Evolutionary conservation across 1,140 invertebrate species (phyloP).

Genomic region (Panagrolaimus sp.): DNA sequence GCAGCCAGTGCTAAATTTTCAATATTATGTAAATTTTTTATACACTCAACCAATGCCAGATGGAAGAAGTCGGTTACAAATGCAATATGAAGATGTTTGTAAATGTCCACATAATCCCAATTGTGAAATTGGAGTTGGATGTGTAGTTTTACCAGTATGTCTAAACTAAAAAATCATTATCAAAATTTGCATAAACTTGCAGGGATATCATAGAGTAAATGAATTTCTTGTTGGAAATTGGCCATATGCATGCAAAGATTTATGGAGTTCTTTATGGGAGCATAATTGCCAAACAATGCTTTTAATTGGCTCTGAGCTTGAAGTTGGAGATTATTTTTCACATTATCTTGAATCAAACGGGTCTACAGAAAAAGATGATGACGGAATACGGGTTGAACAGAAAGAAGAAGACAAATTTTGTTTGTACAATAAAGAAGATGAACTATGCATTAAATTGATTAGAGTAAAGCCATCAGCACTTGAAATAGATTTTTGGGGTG

Average conservation of each 20-base stretch:
- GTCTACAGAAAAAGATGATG: conserved; percentile 11
- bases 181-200: background rate
- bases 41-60: conserved; percentile 36
- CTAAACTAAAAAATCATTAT: background rate
- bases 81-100: conserved; percentile 52
- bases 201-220: conserved; percentile 55
- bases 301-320: conserved; percentile 34
- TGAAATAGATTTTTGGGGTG: conserved; percentile 48
- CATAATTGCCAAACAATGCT: conserved; percentile 46
- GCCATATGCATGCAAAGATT: conserved; percentile 34
- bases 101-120: conserved; percentile 39
- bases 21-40: conserved; percentile 54
- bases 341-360: conserved; percentile 10
- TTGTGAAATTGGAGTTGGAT: conserved; percentile 29
- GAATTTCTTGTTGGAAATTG: conserved; percentile 53
- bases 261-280: conserved; percentile 49
- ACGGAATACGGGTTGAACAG: conserved; percentile 25
- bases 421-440: conserved; percentile 38
- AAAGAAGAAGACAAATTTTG: conserved; percentile 37
- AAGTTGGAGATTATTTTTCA: conserved; percentile 32
- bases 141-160: conserved; percentile 37
- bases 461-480: conserved; percentile 34
- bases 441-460: conserved; percentile 51
- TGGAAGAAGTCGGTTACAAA: conserved; percentile 46
- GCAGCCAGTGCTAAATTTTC: conserved; percentile 49